Evolutionary conservation across 2,113 vertebrate genomes (phyloP).

Genomic region (Pituophis catenifer): DNA sequence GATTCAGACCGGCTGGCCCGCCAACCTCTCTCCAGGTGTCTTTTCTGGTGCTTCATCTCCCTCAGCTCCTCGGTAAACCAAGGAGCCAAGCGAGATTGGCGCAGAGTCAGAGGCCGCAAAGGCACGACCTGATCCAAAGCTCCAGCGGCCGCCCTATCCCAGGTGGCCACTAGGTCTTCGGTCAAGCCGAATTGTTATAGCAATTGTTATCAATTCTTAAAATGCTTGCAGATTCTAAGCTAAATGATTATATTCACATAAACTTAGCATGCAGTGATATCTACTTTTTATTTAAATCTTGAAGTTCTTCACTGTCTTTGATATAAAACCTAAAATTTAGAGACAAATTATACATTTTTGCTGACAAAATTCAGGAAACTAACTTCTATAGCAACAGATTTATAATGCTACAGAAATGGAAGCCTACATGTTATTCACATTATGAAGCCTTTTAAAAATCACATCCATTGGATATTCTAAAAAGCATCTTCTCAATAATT

Average conservation of each 20-base stretch:
- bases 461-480: conserved; percentile 31
- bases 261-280: neutral
- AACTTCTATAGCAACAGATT: conserved; percentile 40
- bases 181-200: neutral
- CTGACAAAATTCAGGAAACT: conserved; percentile 44
- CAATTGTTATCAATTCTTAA: neutral
- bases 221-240: neutral
- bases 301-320: conserved; percentile 21
- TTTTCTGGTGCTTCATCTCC: too few relatives aligned
- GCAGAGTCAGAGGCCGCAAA: too few relatives aligned
- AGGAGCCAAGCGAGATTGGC: too few relatives aligned
- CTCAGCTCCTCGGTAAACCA: too few relatives aligned
- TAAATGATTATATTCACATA: conserved; percentile 10
- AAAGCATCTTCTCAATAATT: conserved; percentile 43
- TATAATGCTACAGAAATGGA: conserved; percentile 34
- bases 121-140: too few relatives aligned
- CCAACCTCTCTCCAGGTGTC: too few relatives aligned
- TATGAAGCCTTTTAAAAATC: conserved; percentile 28
- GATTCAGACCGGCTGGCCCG: too few relatives aligned
- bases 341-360: conserved; percentile 10
- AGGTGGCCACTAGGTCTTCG: too few relatives aligned
- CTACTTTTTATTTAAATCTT: conserved; percentile 8
- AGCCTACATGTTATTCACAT: conserved; percentile 60
- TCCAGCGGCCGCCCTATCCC: too few relatives aligned
- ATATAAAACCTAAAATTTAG: conserved; percentile 33